Conservation (phyloP, 2,888 invertebrate genomes). For the Smittia aterrima region DNA sequence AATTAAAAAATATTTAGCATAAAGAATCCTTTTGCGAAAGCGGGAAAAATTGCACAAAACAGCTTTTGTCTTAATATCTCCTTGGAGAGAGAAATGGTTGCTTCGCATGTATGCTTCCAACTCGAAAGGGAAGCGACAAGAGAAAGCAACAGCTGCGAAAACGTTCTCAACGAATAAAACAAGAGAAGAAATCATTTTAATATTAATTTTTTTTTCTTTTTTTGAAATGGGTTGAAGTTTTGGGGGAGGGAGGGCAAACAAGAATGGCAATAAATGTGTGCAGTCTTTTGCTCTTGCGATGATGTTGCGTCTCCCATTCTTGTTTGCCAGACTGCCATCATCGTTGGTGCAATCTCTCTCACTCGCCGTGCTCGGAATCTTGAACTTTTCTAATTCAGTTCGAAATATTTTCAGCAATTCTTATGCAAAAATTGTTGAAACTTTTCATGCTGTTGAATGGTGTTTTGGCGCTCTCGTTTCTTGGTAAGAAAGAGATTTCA, state of each 20-base stretch:
- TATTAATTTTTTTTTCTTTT: conserved; percentile 17
- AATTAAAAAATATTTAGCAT: conserved; percentile 3
- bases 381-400: not conserved
- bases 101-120: not conserved
- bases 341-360: too few species aligned
- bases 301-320: not conserved
- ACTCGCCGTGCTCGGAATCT: too few species aligned
- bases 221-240: not conserved
- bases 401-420: not conserved
- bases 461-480: not conserved
- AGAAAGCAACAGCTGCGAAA: conserved; percentile 37
- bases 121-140: not conserved
- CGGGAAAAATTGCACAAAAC: not conserved
- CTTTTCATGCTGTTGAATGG: not conserved
- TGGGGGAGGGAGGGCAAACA: not conserved
- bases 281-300: not conserved
- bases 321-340: not conserved
- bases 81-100: not conserved
- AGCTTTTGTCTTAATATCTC: not conserved
- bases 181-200: conserved; percentile 34
- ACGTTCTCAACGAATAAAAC: conserved; percentile 18
- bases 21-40: not conserved
- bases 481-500: conserved; percentile 22
- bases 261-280: conserved; percentile 5
- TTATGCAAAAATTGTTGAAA: not conserved